Conservation (phyloP, 2,113 vertebrate genomes). For the Labrus mixtus region DNA sequence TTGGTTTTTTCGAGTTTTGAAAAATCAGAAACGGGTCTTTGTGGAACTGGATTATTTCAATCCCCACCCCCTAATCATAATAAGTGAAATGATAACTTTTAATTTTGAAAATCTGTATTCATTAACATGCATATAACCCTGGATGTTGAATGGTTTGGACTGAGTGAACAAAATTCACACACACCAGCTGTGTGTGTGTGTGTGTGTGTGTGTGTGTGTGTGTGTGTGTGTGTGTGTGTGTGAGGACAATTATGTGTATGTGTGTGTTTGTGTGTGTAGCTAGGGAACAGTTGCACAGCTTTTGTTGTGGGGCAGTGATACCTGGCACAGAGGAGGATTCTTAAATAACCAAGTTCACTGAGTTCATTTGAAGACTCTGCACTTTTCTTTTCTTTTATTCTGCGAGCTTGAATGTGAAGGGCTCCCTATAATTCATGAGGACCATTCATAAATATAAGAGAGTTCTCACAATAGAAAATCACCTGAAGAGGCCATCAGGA, state of each 20-base stretch:
- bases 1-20: too few relatives aligned
- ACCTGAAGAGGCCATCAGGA: background rate
- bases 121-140: background rate
- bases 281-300: constrained; percentile 14
- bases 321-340: constrained; percentile 16
- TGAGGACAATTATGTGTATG: background rate
- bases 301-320: constrained; percentile 31
- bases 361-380: constrained; percentile 19
- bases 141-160: background rate
- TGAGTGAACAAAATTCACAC: constrained; percentile 1
- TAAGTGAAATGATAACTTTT: too few relatives aligned
- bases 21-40: too few relatives aligned
- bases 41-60: too few relatives aligned
- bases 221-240: background rate
- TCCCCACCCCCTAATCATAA: too few relatives aligned
- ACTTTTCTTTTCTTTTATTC: constrained; percentile 18
- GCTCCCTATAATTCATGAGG: background rate
- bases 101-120: background rate
- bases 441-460: background rate
- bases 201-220: background rate
- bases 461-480: background rate
- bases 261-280: constrained; percentile 18
- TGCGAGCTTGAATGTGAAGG: background rate
- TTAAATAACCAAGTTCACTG: constrained; percentile 41
- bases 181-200: background rate